These are phyloP conservation scores for Lutraria rhynchaena DNA, from an alignment of 1,140 invertebrate species.

Conservation along the genomic window DNA sequence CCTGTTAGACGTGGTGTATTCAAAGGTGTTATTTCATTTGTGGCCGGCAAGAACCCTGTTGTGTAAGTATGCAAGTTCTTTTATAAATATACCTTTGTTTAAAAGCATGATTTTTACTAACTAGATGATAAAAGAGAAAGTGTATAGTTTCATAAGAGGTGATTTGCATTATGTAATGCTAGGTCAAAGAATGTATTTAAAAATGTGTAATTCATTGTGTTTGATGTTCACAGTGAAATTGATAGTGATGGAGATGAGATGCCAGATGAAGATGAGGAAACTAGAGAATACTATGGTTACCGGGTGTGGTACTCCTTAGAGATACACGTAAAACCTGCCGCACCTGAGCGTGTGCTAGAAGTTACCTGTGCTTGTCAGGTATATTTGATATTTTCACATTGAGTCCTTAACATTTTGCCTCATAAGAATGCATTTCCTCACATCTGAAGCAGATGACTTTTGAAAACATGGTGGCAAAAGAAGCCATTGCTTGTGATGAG, in stretches of 20 bases:
- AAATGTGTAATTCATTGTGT: too few relatives aligned
- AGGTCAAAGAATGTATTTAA: too few relatives aligned
- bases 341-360: conserved; percentile 76
- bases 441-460: too few relatives aligned
- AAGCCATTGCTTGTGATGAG: too few relatives aligned
- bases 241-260: conserved; percentile 82
- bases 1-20: conserved; percentile 76
- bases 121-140: not conserved
- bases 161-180: too few relatives aligned
- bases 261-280: conserved; percentile 70
- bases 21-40: conserved; percentile 80
- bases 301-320: conserved; percentile 81
- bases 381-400: too few relatives aligned
- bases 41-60: conserved; percentile 75
- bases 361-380: conserved; percentile 80
- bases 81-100: too few relatives aligned
- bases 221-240: conserved; percentile 76
- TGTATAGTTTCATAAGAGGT: too few relatives aligned
- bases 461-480: too few relatives aligned
- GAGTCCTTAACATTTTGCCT: too few relatives aligned
- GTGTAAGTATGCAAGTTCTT: conserved; percentile 68
- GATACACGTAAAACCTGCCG: conserved; percentile 76
- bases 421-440: too few relatives aligned
- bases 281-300: conserved; percentile 76
- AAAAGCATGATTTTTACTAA: too few relatives aligned